phyloP scores from a whole-genome alignment of 2,113 vertebrate genomes.

The Cyrtonyx montezumae region DNA sequence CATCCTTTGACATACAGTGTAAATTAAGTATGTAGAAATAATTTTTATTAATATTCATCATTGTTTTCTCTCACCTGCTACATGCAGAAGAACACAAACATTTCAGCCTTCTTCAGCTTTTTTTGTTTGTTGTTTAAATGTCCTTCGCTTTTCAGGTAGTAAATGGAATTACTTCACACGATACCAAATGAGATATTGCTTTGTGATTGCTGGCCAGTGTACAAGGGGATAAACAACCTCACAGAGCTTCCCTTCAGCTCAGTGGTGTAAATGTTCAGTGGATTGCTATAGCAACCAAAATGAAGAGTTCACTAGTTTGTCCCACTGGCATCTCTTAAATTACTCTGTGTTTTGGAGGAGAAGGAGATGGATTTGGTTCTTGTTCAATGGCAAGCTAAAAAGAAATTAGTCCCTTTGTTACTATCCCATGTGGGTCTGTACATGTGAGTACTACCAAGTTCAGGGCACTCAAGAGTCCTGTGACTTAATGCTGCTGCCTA shows the following conservation, averaged over 20 bases:
- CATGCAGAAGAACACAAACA: neutral
- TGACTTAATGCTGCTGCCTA: neutral
- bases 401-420: neutral
- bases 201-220: neutral
- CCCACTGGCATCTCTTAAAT: neutral
- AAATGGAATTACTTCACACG: neutral
- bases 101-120: neutral
- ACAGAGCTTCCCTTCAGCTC: neutral
- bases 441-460: neutral
- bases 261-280: neutral
- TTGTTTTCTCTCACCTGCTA: neutral
- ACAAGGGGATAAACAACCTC: neutral
- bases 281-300: slow-evolving; percentile 23
- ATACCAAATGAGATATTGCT: neutral
- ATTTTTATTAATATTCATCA: neutral
- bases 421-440: neutral
- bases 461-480: neutral
- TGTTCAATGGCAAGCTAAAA: neutral
- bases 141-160: neutral
- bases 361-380: neutral
- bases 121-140: neutral
- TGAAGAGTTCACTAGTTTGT: slow-evolving; percentile 1
- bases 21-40: neutral
- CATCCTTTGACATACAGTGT: neutral
- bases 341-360: neutral